Conservation (phyloP, 1,140 invertebrate species). For the Drosophila kepulauana region DNA sequence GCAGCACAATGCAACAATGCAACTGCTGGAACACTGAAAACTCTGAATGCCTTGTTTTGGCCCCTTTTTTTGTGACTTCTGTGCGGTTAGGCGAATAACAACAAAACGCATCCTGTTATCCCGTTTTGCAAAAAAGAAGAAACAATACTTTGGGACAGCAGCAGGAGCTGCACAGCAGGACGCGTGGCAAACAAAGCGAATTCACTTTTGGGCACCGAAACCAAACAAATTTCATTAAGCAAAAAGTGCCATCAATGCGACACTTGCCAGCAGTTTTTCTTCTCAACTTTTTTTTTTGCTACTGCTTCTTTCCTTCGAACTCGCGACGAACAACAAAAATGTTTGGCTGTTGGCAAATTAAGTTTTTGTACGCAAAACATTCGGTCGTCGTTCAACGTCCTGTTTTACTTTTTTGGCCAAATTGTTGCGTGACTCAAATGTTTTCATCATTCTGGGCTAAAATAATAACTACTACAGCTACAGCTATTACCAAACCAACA, state of each 20-base stretch:
- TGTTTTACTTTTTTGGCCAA: constrained; percentile 13
- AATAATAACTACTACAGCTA: constrained; percentile 46
- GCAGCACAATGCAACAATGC: constrained; percentile 35
- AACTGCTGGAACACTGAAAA: background rate
- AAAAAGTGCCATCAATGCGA: constrained; percentile 35
- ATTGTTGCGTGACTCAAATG: constrained; percentile 62
- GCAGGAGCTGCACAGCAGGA: constrained; percentile 46
- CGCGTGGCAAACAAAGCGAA: constrained; percentile 17
- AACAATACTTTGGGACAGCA: constrained; percentile 22
- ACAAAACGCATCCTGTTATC: constrained; percentile 44
- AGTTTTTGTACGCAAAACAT: constrained; percentile 42
- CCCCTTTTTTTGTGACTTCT: constrained; percentile 53
- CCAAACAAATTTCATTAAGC: constrained; percentile 51
- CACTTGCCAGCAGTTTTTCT: constrained; percentile 37
- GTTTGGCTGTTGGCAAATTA: constrained; percentile 33
- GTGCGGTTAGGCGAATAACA: constrained; percentile 47
- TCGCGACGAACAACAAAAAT: constrained; percentile 1
- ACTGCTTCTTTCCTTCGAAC: background rate
- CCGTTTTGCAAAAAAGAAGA: constrained; percentile 31
- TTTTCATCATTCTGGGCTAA: constrained; percentile 52
- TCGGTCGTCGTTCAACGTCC: background rate
- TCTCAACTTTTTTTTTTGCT: constrained; percentile 10
- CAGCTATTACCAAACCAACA: constrained; percentile 28
- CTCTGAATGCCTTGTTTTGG: constrained; percentile 30
- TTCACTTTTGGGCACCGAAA: constrained; percentile 17